Percentiles rank a stretch among this genome's conserved stretches.
phyloP scores from a whole-genome alignment of 35 echinoderm and acorn worm genomes.

The Lytechinus pictus region DNA sequence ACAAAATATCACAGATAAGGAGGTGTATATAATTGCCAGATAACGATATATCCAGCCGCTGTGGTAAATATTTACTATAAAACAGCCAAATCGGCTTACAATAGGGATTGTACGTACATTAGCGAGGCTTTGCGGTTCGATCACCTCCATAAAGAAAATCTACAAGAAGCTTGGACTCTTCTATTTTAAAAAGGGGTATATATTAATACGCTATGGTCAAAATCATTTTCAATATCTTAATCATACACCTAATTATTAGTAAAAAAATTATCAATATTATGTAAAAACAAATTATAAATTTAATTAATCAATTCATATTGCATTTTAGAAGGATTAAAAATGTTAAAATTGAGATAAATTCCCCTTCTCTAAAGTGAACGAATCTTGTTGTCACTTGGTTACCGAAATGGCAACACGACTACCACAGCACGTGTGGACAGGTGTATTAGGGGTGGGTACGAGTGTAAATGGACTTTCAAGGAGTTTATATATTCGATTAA shows the following conservation, averaged over 20 bases:
- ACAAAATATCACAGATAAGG: not conserved
- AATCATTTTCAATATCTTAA: not conserved
- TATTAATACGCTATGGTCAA: not conserved
- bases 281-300: too few species aligned
- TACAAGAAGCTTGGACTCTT: not conserved
- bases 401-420: not conserved
- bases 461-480: not conserved
- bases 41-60: not conserved
- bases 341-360: not conserved
- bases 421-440: not conserved
- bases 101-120: not conserved
- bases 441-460: not conserved
- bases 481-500: not conserved
- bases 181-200: not conserved
- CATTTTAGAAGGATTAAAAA: too few species aligned
- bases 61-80: constrained; percentile 14
- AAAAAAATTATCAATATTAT: too few species aligned
- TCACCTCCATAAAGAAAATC: not conserved
- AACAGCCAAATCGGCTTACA: not conserved
- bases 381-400: not conserved
- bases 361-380: not conserved
- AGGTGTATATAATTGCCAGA: not conserved
- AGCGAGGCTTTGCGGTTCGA: not conserved
- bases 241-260: too few species aligned
- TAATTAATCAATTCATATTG: too few species aligned